Evolutionary conservation across 2,113 vertebrate species (phyloP), one percentile per base, ranked within the genome.

Genomic region (Mola mola): DNA sequence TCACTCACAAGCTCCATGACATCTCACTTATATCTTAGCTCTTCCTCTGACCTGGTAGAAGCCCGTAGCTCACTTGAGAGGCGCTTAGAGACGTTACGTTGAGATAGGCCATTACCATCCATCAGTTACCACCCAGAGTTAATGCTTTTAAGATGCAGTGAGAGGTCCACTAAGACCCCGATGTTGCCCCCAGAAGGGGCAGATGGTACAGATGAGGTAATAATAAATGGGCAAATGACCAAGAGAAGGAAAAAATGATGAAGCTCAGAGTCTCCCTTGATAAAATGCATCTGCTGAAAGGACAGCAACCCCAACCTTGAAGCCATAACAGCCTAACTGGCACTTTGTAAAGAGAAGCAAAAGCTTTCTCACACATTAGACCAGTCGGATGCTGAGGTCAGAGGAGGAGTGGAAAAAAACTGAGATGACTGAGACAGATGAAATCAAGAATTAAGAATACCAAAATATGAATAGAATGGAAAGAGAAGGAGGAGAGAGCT

Each of bases 91-190:
- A 80, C 56, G 71, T 76, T 81, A 63, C 62, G 21, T 72, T 42
- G 78, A 74, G 65, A 86, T 78, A 69, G 81, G 72, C 82, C 79
- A 85, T 88, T 77, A 83, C 84, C 87, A 89, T 90, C 89, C 82
- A 88, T 88, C 87, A 91, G 75, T 63, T 82, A 71, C 85, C 78
- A 81, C 78, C 86, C 68, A 72, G 64, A 75, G 75, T 87, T 89
- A 88, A 89, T 90, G 87, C 82, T 84, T 88, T 91, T 88, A 89
- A 87, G 84, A 83, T 85, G 58, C 81, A 86, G 84, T 86, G 81
- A 78, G 75, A 82, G 72, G 70, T 81, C 75, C 69, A 64, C 84
- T 76, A 79, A 86, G 78, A 84, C 79, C 68, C n/a, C 70, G 31
- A 44, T 66, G 66, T 49, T 80, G 66, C 75, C 84, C 86, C 78